Percentiles rank a stretch among this genome's conserved stretches.
These are phyloP conservation scores for Gasteruption jaculator DNA, from an alignment of 2,888 invertebrate genomes.

Conservation along the genomic window DNA sequence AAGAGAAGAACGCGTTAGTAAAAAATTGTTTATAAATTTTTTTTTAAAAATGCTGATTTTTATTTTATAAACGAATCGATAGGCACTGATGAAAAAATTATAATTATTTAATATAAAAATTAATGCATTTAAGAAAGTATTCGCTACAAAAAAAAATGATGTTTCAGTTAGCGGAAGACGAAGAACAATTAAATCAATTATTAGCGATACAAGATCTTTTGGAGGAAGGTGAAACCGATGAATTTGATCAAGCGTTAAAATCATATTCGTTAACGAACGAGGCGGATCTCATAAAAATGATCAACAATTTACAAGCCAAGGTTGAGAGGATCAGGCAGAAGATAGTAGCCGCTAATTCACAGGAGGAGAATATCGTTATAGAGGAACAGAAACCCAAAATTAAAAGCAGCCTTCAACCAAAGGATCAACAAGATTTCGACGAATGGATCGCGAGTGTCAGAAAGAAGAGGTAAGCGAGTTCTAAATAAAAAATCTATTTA, in stretches of 20 bases:
- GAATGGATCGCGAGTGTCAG: slow-evolving; percentile 57
- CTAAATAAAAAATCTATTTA: neutral
- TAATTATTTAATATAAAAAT: too few relatives aligned
- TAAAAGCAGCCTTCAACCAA: slow-evolving; percentile 48
- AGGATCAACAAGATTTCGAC: slow-evolving; percentile 55
- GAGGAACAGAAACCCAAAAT: slow-evolving; percentile 55
- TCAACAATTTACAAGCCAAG: slow-evolving; percentile 64
- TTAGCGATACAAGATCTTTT: slow-evolving; percentile 71
- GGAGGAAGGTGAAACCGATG: slow-evolving; percentile 71
- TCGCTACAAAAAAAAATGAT: slow-evolving; percentile 8
- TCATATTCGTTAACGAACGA: slow-evolving; percentile 72
- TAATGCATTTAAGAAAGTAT: slow-evolving; percentile 5
- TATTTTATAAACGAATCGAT: too few relatives aligned
- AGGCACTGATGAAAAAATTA: too few relatives aligned
- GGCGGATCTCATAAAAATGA: slow-evolving; percentile 75
- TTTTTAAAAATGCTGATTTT: too few relatives aligned
- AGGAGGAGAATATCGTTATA: slow-evolving; percentile 59
- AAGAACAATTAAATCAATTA: slow-evolving; percentile 76
- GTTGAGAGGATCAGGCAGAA: slow-evolving; percentile 76
- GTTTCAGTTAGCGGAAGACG: slow-evolving; percentile 73
- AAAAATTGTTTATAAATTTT: slow-evolving; percentile 6
- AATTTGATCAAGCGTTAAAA: slow-evolving; percentile 69
- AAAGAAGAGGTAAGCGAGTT: slow-evolving; percentile 61
- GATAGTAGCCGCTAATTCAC: slow-evolving; percentile 65
- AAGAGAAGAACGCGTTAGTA: slow-evolving; percentile 70